These are phyloP conservation scores for Coleophora flavipennella DNA, from an alignment of 2,888 invertebrate species.

Conservation along the genomic window DNA sequence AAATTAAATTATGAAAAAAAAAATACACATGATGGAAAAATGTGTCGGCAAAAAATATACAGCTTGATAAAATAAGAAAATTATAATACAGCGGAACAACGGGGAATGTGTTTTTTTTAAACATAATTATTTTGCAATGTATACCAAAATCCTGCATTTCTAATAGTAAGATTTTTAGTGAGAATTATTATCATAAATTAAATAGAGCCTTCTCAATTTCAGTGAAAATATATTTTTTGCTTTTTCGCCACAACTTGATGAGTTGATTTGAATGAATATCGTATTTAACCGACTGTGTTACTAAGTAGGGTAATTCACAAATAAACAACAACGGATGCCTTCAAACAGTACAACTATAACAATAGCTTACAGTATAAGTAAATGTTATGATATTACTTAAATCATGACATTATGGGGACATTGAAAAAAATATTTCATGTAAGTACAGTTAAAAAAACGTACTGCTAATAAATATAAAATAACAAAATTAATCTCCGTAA, in stretches of 20 bases:
- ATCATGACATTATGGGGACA: conserved; percentile 32
- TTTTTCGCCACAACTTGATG: conserved; percentile 42
- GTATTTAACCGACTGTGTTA: conserved; percentile 50
- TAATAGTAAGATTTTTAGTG: conserved; percentile 63
- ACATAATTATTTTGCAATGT: conserved; percentile 55
- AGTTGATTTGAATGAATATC: no score
- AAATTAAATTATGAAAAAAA: conserved; percentile 57
- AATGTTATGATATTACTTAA: conserved; percentile 35
- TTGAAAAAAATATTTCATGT: background rate
- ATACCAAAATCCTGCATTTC: conserved; percentile 73
- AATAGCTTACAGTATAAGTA: conserved; percentile 65
- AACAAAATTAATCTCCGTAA: conserved; percentile 11
- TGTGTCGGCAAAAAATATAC: conserved; percentile 59
- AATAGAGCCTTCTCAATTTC: conserved; percentile 33
- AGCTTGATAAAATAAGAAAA: conserved; percentile 26
- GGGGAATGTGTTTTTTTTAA: conserved; percentile 17
- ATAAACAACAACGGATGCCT: conserved; percentile 66
- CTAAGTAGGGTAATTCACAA: conserved; percentile 58
- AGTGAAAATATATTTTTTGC: conserved; percentile 39
- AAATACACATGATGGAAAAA: no score
- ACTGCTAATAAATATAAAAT: no score
- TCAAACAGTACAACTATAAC: conserved; percentile 71
- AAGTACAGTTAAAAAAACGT: no score
- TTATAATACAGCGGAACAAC: conserved; percentile 47
- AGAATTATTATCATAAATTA: conserved; percentile 38